These are phyloP conservation scores for Micropoecilia bifurca DNA, from an alignment of 2,797 vertebrate genomes.

Conservation along the genomic window DNA sequence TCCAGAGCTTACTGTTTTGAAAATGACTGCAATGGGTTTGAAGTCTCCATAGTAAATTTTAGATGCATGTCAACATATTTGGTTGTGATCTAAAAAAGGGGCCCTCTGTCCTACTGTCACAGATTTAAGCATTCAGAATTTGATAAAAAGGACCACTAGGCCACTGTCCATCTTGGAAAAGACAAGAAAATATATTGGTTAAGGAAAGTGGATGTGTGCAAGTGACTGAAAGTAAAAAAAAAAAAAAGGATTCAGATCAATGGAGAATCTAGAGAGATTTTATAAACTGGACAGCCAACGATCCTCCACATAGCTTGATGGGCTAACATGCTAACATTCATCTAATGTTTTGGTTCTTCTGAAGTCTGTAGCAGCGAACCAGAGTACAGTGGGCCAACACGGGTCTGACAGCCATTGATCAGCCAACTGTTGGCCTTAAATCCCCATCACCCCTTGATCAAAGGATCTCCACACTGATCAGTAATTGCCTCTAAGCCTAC, in stretches of 20 bases:
- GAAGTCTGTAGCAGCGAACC: background rate
- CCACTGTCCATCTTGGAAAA: background rate
- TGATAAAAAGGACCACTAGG: background rate
- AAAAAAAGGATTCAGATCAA: background rate
- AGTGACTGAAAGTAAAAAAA: background rate
- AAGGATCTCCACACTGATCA: constrained; percentile 52
- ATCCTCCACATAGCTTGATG: background rate
- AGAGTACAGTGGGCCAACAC: constrained; percentile 25
- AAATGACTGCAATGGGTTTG: background rate
- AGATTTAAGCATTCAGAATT: background rate
- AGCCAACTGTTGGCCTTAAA: constrained; percentile 11
- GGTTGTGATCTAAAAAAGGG: background rate
- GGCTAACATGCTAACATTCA: background rate
- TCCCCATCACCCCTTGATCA: constrained; percentile 31
- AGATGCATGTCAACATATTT: background rate
- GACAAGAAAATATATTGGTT: background rate
- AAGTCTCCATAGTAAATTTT: background rate
- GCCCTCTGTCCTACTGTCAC: background rate
- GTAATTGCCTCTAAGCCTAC: constrained; percentile 47
- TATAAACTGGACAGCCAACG: background rate
- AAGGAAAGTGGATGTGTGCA: background rate
- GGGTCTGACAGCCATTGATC: constrained; percentile 22
- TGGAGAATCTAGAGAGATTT: background rate
- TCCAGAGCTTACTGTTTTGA: background rate
- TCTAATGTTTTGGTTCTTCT: background rate